phyloP scores from a whole-genome alignment of 2,888 invertebrate genomes.

The Leptinotarsa juncta region DNA sequence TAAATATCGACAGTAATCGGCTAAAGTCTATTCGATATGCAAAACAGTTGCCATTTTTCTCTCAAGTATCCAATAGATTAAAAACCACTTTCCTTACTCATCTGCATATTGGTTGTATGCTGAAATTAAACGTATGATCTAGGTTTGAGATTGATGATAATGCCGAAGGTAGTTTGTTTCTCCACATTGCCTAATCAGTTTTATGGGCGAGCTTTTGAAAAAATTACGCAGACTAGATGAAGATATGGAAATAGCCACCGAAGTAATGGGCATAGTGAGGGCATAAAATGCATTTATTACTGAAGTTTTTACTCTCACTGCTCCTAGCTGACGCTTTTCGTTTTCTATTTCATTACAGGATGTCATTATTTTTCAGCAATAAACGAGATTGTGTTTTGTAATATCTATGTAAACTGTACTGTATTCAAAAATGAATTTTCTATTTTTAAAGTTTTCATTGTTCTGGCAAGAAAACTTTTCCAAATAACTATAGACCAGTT shows the following conservation, averaged over 20 bases:
- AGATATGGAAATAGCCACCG: conserved; percentile 1
- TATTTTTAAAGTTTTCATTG: too few relatives aligned
- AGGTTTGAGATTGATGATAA: conserved; percentile 22
- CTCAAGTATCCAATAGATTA: background rate
- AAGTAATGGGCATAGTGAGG: background rate
- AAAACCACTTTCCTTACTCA: conserved; percentile 17
- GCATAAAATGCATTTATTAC: background rate
- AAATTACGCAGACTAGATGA: background rate
- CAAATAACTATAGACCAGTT: too few relatives aligned
- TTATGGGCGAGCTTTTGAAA: conserved; percentile 10
- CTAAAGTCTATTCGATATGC: conserved; percentile 13
- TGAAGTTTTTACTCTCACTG: background rate
- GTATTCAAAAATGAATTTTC: too few relatives aligned
- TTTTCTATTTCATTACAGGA: too few relatives aligned
- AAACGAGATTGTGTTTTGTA: too few relatives aligned
- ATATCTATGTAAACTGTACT: too few relatives aligned
- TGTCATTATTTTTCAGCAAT: too few relatives aligned
- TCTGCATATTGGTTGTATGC: conserved; percentile 21
- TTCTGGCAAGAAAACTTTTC: too few relatives aligned
- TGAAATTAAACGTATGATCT: conserved; percentile 23
- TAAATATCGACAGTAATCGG: background rate
- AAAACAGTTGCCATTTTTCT: conserved; percentile 18
- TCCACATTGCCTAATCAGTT: conserved; percentile 16
- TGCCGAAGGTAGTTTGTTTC: conserved; percentile 12
- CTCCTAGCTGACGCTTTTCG: background rate